Evolutionary conservation across 2,113 vertebrate genomes (phyloP), one percentile per base, ranked within the genome.

Genomic region (Sinocyclocheilus rhinocerous): DNA sequence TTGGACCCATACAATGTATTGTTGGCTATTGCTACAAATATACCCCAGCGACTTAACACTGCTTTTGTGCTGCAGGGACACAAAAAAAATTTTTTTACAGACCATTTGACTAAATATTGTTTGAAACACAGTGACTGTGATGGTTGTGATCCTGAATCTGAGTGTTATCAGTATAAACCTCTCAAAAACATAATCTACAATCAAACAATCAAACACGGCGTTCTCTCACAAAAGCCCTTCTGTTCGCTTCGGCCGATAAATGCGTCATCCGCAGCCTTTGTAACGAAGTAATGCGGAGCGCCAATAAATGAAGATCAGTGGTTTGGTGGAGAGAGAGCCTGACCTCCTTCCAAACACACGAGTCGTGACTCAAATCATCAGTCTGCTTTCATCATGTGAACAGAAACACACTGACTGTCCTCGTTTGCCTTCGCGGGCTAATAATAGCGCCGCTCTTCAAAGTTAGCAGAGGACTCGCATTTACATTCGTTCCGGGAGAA

Each of bases 321-420:
- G n/a, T 11, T 65, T 65, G 12, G 22, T 69, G 76, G 55, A 65
- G 50, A 75, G 52, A 29, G 42, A 22, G 36, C 39, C 4, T 39
- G 67, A 80, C 42, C 52, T 67, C 82, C 69, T 84, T 84, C 15
- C 26, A 77, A 80, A 84, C 76, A 24, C 39, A 84, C 36, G 36
- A 63, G 78, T 65, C 79, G 59, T 87, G 65, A 79, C 39, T 79
- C 82, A 80, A 33, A 81, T 80, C 85, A 75, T 55, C 12, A 86
- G 75, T 57, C 18, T 76, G 39, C 52, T 33, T 65, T 84, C 70
- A 84, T 84, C 70, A 63, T 48, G 70, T 45, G 72, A 76, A 55
- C 26, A 75, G 70, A 86, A 65, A 76, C 73, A n/a, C 29, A 7
- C 76, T 33, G 24, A 20, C 55, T 63, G 45, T 67, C 59, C 59